Base-by-base conservation (phyloP, 1,140 invertebrate species). In the Lamellibrachia luymesi region DNA sequence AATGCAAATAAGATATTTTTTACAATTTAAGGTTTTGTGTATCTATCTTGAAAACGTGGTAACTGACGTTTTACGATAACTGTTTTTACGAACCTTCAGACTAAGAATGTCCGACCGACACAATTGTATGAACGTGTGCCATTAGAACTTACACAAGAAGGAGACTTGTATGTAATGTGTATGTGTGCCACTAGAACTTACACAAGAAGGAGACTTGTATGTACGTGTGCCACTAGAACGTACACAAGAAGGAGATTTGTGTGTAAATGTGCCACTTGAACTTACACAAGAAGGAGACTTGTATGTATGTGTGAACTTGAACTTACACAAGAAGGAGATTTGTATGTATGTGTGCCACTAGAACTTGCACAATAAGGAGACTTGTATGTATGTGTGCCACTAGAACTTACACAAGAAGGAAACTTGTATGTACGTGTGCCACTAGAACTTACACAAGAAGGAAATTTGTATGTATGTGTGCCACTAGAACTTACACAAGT, bases 281-380 rank as follows among this genome's bases (percentile, higher is more conserved):
- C 90, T 92, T 92, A 93, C 93, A 93, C 52, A 91, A 93, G 52
- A 50, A 93, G 80, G 49, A 93, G 38, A 50, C 51, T 49, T 7
- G 13, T 38, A 38, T 38, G 38, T 38, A 38, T 1, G 38, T 38
- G 38, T 1, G 52, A 0, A 80, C 64, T 22, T 0, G 2, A 10
- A 80, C 52, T 0, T 56, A 56, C 52, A 13, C 0, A 7, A 56
- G 6, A 56, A 56, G 52, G 52, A 56, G 6, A 56, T 0, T 56
- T 56, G 0, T 56, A 56, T 7, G 52, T 56, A 56, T 0, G 52
- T 56, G 52, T 7, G 52, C 52, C 52, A 56, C 6, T 50, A 2
- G 90, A 50, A 80, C 90, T 92, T 92, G 92, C 93, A 93, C 52
- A 91, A 93, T 27, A 50, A 93, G 80, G 49, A 93, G 52, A 50